These are phyloP conservation scores for Emberiza fucata DNA, from an alignment of 2,113 vertebrate genomes.

Conservation along the genomic window DNA sequence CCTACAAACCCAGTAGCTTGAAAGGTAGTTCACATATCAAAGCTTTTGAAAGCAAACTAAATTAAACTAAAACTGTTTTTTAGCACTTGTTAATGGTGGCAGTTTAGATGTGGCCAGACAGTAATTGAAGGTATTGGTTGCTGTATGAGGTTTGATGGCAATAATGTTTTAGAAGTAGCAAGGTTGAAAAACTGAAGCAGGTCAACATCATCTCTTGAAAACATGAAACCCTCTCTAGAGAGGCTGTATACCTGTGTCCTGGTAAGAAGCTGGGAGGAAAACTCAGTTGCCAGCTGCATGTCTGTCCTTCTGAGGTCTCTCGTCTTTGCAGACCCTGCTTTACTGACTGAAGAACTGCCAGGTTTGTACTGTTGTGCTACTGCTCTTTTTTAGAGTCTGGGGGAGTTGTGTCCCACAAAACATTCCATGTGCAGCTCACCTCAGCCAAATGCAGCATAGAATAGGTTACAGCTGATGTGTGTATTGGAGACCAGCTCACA, in stretches of 20 bases:
- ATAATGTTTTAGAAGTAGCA: neutral
- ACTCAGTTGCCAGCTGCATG: neutral
- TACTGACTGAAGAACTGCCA: neutral
- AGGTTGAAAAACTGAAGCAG: neutral
- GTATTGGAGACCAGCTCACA: neutral
- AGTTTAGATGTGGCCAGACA: neutral
- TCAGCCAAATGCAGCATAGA: neutral
- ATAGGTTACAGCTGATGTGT: neutral
- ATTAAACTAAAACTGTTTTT: neutral
- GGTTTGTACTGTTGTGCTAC: neutral
- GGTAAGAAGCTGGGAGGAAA: neutral
- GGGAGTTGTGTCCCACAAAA: neutral
- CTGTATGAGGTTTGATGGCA: neutral
- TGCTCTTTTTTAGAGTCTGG: neutral
- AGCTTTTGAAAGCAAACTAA: neutral
- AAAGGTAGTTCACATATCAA: neutral
- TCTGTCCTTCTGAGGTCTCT: neutral
- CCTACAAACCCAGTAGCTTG: neutral
- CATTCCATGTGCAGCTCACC: neutral
- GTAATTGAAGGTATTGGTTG: neutral
- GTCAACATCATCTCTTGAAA: neutral
- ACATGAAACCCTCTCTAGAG: neutral
- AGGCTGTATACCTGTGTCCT: neutral
- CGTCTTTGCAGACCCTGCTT: neutral
- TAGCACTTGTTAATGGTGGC: neutral